Evolutionary conservation across 1,140 invertebrate species (phyloP), one percentile per base, ranked within the genome.

Genomic region (Ips typographus): DNA sequence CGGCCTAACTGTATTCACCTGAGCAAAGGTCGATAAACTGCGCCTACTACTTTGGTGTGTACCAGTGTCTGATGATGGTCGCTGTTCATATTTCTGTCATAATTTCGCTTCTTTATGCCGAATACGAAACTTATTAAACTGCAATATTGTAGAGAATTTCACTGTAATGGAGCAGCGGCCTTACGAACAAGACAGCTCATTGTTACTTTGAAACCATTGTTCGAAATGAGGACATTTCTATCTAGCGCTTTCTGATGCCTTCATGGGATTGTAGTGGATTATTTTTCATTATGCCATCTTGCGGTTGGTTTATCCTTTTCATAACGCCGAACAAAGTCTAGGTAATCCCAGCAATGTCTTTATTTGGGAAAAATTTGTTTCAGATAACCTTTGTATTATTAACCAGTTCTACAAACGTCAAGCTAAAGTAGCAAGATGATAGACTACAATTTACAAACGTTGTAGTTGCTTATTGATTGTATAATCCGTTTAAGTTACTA

Each of bases 1-100:
- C 64, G 64, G 64, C 53, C 64, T 66, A 66, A 66, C 64, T 66
- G 64, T 66, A 66, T 66, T 66, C 49, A 58, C 64, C 64, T 66
- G 53, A 57, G 64, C 44, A 66, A 66, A 66, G 64, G 64, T 66
- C 64, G 56, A 66, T 66, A 66, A 66, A 66, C 64, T 66, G 53
- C 64, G 42, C 64, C 64, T 66, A 66, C 64, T 58, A 59, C 52
- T 49, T 49, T 37, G 22, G n/a, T 7, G 53, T 56, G n/a, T 56
- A 56, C n/a, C n/a, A 56, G n/a, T n/a, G 53, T 36, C 22, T 37
- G 53, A 7, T n/a, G 22, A n/a, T 6, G 53, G 38, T 56, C n/a
- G 7, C 6, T 49, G 7, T 49, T 49, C 44, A 49, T 49, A 22
- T 49, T 22, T 22, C 22, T 22, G 22, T 22, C 22, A 22, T 22